Percentiles rank a stretch among this genome's conserved stretches.
Evolutionary conservation across 2,888 invertebrate species (phyloP).

Genomic region (Lobophora halterata): DNA sequence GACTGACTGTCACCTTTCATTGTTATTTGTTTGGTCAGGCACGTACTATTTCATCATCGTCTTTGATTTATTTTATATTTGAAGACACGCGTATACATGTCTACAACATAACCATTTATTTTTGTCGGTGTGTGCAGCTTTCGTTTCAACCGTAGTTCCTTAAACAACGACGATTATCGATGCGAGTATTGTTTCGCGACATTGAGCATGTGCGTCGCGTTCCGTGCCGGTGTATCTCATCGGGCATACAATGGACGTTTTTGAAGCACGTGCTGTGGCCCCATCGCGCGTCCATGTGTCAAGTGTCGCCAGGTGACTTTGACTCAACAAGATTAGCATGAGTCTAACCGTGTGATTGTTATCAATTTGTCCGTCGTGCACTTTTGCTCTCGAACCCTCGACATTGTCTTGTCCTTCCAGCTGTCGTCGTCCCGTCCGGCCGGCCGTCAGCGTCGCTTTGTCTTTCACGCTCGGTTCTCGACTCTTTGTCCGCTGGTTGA

Average conservation of each 20-base stretch:
- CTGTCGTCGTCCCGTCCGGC: slow-evolving; percentile 53
- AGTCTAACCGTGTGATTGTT: slow-evolving; percentile 53
- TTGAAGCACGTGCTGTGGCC: slow-evolving; percentile 72
- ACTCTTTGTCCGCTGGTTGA: slow-evolving; percentile 61
- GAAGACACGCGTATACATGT: slow-evolving; percentile 59
- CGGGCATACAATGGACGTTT: slow-evolving; percentile 71
- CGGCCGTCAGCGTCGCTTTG: slow-evolving; percentile 52
- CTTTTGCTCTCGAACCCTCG: slow-evolving; percentile 47
- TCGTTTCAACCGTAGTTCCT: slow-evolving; percentile 56
- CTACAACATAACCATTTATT: slow-evolving; percentile 59
- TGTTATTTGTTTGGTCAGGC: slow-evolving; percentile 59
- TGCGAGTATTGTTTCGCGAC: slow-evolving; percentile 68
- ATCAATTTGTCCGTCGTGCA: slow-evolving; percentile 67
- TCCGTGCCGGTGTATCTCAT: slow-evolving; percentile 54
- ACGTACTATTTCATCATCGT: slow-evolving; percentile 64
- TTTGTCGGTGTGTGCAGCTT: slow-evolving; percentile 57
- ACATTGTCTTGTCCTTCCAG: slow-evolving; percentile 68
- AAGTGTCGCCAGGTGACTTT: slow-evolving; percentile 61
- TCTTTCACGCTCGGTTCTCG: slow-evolving; percentile 48
- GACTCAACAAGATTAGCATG: slow-evolving; percentile 66
- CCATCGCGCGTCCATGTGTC: slow-evolving; percentile 68
- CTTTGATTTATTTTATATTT: slow-evolving; percentile 57
- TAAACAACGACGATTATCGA: slow-evolving; percentile 66
- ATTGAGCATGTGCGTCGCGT: slow-evolving; percentile 73
- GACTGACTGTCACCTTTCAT: slow-evolving; percentile 54